Base-by-base conservation (phyloP, 2,797 vertebrate genomes). In the Tragopan temminckii region DNA sequence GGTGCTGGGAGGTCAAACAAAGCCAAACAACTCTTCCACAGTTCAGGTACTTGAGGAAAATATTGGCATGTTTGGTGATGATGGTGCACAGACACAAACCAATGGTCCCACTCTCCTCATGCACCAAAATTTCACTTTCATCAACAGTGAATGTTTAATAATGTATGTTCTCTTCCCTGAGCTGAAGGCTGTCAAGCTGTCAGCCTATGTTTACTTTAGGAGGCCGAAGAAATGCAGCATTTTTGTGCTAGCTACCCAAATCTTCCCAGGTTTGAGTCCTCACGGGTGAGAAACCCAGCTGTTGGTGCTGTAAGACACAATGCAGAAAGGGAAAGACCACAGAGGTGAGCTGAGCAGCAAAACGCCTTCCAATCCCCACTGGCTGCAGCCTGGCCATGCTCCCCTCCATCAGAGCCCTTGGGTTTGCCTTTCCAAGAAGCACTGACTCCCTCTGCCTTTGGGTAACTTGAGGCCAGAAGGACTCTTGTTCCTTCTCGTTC, bases 91-190 rank as follows among this genome's bases (percentile, higher is more conserved):
- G 20, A 14, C 21, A 31, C 4, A 53, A 66, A 63, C 7, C 33
- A 25, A 31, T 3, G 17, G 3, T 40, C 8, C 35, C 4, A 1
- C 20, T 70, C 31, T 66, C 7, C 45, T 68, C 63, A 42, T 42
- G 58, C 21, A 61, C 19, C n/a, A 23, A 16, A 25, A 13, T 35
- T 21, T 21, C 18, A 13, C 45, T 70, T 69, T 63, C 62, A 12
- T 13, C 3, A 7, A 4, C 58, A 27, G 4, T 16, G 18, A 14
- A 5, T 0, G 0, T 40, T 77, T 17, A n/a, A 16, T n/a, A 19
- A 27, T 4, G 17, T 57, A 11, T 0, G 1, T 25, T 66, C 43
- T 53, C 29, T 43, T 35, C 17, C 21, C 45, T 9, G 21, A 35
- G 19, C 29, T 31, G 33, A 36, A 15, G 17, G 31, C 18, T 75